These are phyloP conservation scores for Lepus townsendii DNA, from an alignment of 2,797 vertebrate species.

Conservation along the genomic window DNA sequence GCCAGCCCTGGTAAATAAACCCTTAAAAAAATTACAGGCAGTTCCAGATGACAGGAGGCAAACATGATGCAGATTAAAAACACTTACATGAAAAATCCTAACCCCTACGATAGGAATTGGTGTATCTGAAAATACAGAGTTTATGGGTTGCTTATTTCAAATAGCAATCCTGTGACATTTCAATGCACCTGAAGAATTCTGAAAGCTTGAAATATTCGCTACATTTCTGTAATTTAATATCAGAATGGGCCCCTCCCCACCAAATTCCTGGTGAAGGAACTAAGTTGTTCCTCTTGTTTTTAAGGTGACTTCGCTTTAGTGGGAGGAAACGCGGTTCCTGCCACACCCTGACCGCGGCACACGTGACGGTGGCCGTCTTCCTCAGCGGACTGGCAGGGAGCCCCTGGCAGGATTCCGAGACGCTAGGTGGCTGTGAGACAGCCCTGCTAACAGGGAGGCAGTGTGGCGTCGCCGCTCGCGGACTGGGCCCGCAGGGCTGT, in stretches of 20 bases:
- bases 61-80: constrained; percentile 18
- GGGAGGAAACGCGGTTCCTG: background rate
- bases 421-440: background rate
- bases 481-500: background rate
- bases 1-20: too few relatives aligned
- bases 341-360: background rate
- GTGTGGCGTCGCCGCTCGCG: background rate
- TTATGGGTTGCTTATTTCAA: constrained; percentile 4
- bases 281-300: background rate
- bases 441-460: background rate
- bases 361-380: background rate
- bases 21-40: background rate
- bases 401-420: background rate
- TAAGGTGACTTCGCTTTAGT: constrained; percentile 29
- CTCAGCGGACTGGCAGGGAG: background rate
- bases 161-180: constrained; percentile 11
- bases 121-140: constrained; percentile 16
- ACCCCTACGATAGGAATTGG: background rate
- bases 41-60: constrained; percentile 15
- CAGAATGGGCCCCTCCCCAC: background rate
- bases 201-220: constrained; percentile 8
- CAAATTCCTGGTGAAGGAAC: background rate
- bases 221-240: too few relatives aligned
- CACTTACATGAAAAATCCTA: background rate
- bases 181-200: background rate